Conservation (phyloP, 2,888 invertebrate species). For the Epicampocera succincta region DNA sequence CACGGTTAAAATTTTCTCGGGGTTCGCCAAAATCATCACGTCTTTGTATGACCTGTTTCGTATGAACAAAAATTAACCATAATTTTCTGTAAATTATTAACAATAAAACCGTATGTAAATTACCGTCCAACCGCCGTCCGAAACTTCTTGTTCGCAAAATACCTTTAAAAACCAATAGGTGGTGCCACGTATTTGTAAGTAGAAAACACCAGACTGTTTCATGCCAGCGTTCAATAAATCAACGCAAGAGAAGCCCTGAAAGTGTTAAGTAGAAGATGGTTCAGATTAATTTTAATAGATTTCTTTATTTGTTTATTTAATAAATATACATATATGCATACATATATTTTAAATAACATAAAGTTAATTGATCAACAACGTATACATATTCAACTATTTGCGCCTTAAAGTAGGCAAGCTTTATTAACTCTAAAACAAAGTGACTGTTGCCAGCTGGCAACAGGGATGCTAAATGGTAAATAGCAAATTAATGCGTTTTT, state of each 20-base stretch:
- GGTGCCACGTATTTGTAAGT: conserved; percentile 93
- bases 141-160: conserved; percentile 93
- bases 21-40: conserved; percentile 94
- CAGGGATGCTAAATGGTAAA: too few species aligned
- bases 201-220: conserved; percentile 93
- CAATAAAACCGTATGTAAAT: conserved; percentile 76
- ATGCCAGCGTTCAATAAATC: conserved; percentile 93
- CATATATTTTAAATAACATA: too few species aligned
- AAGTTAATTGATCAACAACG: too few species aligned
- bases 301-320: too few species aligned
- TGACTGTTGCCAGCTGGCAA: too few species aligned
- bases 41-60: conserved; percentile 90
- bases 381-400: too few species aligned
- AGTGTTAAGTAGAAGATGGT: background rate
- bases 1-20: conserved; percentile 94
- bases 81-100: background rate
- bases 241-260: conserved; percentile 92
- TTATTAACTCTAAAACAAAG: too few species aligned
- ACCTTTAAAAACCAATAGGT: conserved; percentile 97
- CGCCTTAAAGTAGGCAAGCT: too few species aligned
- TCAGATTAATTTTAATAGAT: background rate
- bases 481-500: too few species aligned
- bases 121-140: conserved; percentile 97
- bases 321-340: too few species aligned
- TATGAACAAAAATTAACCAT: background rate